phyloP scores from a whole-genome alignment of 2,888 invertebrate genomes.

The Trilocha varians region DNA sequence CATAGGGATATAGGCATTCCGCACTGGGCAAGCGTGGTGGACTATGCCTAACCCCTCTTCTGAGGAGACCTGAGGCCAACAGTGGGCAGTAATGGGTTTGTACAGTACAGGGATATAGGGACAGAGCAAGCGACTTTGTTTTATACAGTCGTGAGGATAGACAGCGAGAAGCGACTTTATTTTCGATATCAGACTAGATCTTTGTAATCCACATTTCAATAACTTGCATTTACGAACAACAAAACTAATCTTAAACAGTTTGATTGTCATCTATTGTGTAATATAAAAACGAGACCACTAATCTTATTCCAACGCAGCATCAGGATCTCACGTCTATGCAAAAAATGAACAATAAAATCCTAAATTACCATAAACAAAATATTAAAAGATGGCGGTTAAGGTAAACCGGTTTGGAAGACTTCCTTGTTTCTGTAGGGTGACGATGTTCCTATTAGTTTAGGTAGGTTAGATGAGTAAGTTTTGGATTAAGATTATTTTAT shows the following conservation, averaged over 20 bases:
- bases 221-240: neutral
- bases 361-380: conserved; percentile 72
- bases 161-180: too few species aligned
- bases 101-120: too few species aligned
- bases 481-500: too few species aligned
- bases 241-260: neutral
- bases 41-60: too few species aligned
- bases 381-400: conserved; percentile 50
- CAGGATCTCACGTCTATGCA: conserved; percentile 43
- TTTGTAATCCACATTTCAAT: neutral
- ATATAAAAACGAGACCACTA: conserved; percentile 39
- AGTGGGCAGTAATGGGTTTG: too few species aligned
- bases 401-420: conserved; percentile 46
- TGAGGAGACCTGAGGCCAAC: too few species aligned
- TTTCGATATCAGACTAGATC: too few species aligned
- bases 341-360: conserved; percentile 53
- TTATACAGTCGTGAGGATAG: too few species aligned
- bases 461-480: neutral
- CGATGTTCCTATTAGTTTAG: neutral
- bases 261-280: neutral
- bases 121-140: too few species aligned
- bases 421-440: conserved; percentile 26
- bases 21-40: too few species aligned
- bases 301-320: conserved; percentile 42
- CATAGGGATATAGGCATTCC: too few species aligned